phyloP scores from a whole-genome alignment of 2,888 invertebrate species.

The Miltochrista miniata region DNA sequence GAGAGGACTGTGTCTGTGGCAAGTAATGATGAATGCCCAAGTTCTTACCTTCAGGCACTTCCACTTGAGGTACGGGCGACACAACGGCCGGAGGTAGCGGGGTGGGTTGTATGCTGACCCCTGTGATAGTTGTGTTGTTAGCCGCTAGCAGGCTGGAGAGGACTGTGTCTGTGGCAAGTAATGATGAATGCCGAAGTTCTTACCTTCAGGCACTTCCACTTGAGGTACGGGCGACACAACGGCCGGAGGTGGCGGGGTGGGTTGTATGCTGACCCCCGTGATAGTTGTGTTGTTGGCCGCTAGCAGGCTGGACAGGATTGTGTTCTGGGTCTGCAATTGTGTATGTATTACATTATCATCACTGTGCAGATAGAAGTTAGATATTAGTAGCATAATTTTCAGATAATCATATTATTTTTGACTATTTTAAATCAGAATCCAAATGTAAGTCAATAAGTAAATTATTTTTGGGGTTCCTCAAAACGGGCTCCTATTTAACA shows the following conservation, averaged over 20 bases:
- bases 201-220: conserved; percentile 62
- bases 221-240: conserved; percentile 31
- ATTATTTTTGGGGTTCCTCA: too few species aligned
- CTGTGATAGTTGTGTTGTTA: conserved; percentile 45
- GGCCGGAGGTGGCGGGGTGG: conserved; percentile 19
- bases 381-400: too few species aligned
- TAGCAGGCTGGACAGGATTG: conserved; percentile 66
- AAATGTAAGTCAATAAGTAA: too few species aligned
- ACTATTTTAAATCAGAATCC: too few species aligned
- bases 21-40: too few species aligned
- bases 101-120: conserved; percentile 28
- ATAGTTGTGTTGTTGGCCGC: conserved; percentile 55
- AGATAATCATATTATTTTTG: too few species aligned
- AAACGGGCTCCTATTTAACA: too few species aligned
- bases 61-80: conserved; percentile 40
- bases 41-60: conserved; percentile 58
- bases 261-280: conserved; percentile 31
- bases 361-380: too few species aligned
- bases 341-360: too few species aligned
- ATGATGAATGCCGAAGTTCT: too few species aligned
- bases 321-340: conserved; percentile 74
- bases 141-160: conserved; percentile 66
- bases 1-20: conserved; percentile 71
- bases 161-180: too few species aligned
- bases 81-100: conserved; percentile 18